phyloP scores from a whole-genome alignment of 2,888 invertebrate genomes.

The Rhyacophila evoluta region DNA sequence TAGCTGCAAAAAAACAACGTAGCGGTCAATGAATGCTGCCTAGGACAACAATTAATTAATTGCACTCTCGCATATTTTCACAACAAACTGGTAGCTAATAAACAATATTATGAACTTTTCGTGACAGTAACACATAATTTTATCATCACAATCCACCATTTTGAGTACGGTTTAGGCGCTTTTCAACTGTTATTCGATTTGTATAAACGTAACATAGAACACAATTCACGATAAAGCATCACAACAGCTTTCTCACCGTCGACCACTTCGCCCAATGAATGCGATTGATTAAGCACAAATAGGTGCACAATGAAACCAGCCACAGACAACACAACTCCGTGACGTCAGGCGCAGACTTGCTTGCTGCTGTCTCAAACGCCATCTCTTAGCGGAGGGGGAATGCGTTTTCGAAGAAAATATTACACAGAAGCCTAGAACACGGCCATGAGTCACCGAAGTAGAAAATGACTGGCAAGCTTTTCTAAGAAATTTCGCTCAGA shows the following conservation, averaged over 20 bases:
- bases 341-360: constrained; percentile 39
- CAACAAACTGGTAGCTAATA: neutral
- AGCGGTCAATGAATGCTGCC: neutral
- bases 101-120: neutral
- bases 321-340: constrained; percentile 20
- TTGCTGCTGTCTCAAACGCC: constrained; percentile 34
- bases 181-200: neutral
- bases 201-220: too few species aligned
- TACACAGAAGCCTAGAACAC: neutral
- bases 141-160: neutral
- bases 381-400: constrained; percentile 34
- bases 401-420: constrained; percentile 1
- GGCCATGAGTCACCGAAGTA: neutral
- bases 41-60: constrained; percentile 9
- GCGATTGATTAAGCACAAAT: constrained; percentile 43
- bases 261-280: constrained; percentile 26
- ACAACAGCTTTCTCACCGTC: too few species aligned
- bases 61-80: neutral
- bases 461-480: neutral
- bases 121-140: neutral
- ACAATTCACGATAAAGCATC: too few species aligned
- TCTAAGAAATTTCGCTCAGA: neutral
- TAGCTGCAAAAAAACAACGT: neutral
- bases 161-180: neutral
- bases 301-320: constrained; percentile 37